Evolutionary conservation across 2,888 invertebrate genomes (phyloP).

Genomic region (Lasioglossum villosulum): DNA sequence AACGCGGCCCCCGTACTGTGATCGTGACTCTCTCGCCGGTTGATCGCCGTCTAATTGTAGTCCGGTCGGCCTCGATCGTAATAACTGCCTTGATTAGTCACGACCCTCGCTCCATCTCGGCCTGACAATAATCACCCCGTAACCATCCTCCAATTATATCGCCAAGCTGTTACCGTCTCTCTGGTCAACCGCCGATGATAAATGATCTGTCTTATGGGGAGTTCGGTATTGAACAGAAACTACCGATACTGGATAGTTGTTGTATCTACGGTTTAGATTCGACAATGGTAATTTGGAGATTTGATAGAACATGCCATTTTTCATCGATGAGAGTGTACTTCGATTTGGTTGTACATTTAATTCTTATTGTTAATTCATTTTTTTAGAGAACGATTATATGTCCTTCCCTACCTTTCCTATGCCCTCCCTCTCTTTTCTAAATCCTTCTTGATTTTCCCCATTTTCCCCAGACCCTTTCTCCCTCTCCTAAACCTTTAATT

Average conservation of each 20-base stretch:
- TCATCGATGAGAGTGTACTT: background rate
- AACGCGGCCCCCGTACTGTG: constrained; percentile 1
- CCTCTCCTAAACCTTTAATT: constrained; percentile 33
- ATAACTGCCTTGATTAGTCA: constrained; percentile 61
- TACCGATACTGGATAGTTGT: background rate
- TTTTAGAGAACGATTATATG: background rate
- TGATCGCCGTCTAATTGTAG: constrained; percentile 54
- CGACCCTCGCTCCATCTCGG: constrained; percentile 33
- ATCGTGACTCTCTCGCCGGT: constrained; percentile 5
- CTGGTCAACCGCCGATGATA: background rate
- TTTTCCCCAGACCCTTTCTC: background rate
- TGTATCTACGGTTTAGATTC: background rate
- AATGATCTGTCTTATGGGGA: constrained; percentile 3
- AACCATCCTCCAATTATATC: constrained; percentile 57
- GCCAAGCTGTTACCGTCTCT: constrained; percentile 32
- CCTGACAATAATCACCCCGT: constrained; percentile 50
- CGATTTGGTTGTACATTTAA: background rate
- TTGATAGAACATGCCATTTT: background rate
- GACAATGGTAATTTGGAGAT: background rate
- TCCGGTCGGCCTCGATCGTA: constrained; percentile 37
- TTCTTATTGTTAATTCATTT: background rate
- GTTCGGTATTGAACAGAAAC: background rate
- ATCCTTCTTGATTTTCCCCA: background rate
- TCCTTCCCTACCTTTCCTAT: background rate
- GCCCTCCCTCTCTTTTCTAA: background rate